phyloP scores from a whole-genome alignment of 2,888 invertebrate species.

The Apamea anceps region DNA sequence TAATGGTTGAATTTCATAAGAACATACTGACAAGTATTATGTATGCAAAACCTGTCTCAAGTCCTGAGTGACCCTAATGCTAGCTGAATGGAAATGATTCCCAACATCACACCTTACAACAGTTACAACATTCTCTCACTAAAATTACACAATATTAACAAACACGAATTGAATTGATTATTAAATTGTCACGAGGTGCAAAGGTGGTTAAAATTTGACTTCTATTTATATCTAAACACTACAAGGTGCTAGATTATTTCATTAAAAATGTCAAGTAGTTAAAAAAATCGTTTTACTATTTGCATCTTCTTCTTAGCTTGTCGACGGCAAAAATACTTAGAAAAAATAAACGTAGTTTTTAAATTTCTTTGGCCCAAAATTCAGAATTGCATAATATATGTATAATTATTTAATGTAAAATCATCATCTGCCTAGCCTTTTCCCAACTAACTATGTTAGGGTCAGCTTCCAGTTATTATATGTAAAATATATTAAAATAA shows the following conservation, averaged over 20 bases:
- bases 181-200: constrained; percentile 1
- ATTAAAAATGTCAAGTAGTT: constrained; percentile 9
- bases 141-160: constrained; percentile 38
- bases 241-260: background rate
- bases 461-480: too few relatives aligned
- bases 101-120: constrained; percentile 48
- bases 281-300: background rate
- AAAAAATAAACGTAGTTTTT: too few relatives aligned
- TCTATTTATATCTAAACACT: constrained; percentile 9
- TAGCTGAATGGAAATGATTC: constrained; percentile 57
- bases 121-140: constrained; percentile 48
- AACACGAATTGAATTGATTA: constrained; percentile 19
- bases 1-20: constrained; percentile 50
- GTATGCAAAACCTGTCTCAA: constrained; percentile 54
- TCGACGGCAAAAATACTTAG: too few relatives aligned
- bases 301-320: too few relatives aligned
- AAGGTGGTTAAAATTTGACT: background rate
- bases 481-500: too few relatives aligned
- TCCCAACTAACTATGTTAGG: too few relatives aligned
- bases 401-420: too few relatives aligned
- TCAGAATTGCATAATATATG: too few relatives aligned
- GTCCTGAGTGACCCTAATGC: constrained; percentile 48
- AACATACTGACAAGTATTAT: constrained; percentile 28
- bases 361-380: too few relatives aligned
- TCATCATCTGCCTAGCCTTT: too few relatives aligned